A percentile compares a stretch with the other conserved stretches of the same genome.
phyloP scores from a whole-genome alignment of 2,888 invertebrate species.

The Himalopsyche kuldschensis region DNA sequence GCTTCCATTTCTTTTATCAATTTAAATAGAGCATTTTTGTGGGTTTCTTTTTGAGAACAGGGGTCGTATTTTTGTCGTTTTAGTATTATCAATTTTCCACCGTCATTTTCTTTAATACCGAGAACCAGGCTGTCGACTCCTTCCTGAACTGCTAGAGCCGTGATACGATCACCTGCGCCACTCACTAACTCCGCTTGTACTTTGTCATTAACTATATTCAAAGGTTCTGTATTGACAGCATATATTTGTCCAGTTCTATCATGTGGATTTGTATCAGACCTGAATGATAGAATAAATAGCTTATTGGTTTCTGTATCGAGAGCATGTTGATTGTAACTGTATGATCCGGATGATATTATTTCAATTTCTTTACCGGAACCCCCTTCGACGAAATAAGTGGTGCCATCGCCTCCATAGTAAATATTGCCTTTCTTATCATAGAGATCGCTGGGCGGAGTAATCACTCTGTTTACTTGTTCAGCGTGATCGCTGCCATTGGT shows the following conservation, averaged over 20 bases:
- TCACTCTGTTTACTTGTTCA: neutral
- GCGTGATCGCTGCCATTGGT: neutral
- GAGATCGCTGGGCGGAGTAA: neutral
- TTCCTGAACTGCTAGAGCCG: neutral
- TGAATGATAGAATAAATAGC: constrained; percentile 5
- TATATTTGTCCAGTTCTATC: constrained; percentile 5
- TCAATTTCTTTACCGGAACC: neutral
- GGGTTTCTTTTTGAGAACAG: neutral
- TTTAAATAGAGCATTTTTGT: neutral
- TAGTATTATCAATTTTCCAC: constrained; percentile 7
- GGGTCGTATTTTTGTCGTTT: constrained; percentile 8
- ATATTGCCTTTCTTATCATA: constrained; percentile 3
- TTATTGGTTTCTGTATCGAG: constrained; percentile 8
- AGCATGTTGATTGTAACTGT: constrained; percentile 3
- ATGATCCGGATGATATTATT: constrained; percentile 6
- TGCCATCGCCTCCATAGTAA: constrained; percentile 4
- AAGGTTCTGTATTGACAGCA: neutral
- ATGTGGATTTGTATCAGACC: neutral
- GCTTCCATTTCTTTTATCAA: neutral
- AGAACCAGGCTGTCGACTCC: neutral
- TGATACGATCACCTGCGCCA: neutral
- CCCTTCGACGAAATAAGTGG: neutral
- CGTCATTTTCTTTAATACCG: neutral
- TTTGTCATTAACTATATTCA: neutral
- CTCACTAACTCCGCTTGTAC: neutral